Percentiles rank a stretch among this genome's conserved stretches.
Conservation (phyloP, 1,140 invertebrate species). For the Tenebrio molitor region DNA sequence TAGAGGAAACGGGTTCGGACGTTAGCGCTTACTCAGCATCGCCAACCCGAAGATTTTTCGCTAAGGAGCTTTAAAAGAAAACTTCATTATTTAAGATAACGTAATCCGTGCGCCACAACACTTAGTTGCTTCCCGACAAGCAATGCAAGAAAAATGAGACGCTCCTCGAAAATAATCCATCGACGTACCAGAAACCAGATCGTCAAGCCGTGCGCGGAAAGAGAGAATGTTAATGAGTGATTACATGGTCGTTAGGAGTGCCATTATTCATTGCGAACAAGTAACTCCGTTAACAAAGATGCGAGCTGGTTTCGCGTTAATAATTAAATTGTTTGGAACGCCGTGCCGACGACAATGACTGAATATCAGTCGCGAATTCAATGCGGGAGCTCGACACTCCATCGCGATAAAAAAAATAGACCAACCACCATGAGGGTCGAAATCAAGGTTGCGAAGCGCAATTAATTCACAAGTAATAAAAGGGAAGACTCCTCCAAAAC, state of each 20-base stretch:
- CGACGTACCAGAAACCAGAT: neutral
- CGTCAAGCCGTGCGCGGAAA: neutral
- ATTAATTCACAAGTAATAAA: slow-evolving; percentile 31
- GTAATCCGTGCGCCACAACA: neutral
- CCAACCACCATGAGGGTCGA: neutral
- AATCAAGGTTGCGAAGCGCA: slow-evolving; percentile 18
- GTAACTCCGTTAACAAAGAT: slow-evolving; percentile 43
- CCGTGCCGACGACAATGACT: slow-evolving; percentile 22
- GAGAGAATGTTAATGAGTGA: slow-evolving; percentile 49
- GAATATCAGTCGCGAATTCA: slow-evolving; percentile 25
- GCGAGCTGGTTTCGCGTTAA: slow-evolving; percentile 40
- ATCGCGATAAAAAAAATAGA: neutral
- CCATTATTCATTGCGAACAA: slow-evolving; percentile 49
- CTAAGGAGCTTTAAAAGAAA: slow-evolving; percentile 35
- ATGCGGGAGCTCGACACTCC: neutral
- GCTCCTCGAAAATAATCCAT: neutral
- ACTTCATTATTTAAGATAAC: slow-evolving; percentile 40
- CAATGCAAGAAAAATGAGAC: too few relatives aligned
- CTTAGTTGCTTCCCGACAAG: neutral
- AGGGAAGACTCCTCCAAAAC: slow-evolving; percentile 31
- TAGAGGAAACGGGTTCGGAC: slow-evolving; percentile 6
- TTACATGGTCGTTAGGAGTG: slow-evolving; percentile 50
- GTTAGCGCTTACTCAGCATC: slow-evolving; percentile 35
- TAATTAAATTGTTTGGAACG: slow-evolving; percentile 47
- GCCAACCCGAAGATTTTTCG: slow-evolving; percentile 33